Evolutionary conservation across 2,113 vertebrate genomes (phyloP).

Genomic region (Melanerpes formicivorus): DNA sequence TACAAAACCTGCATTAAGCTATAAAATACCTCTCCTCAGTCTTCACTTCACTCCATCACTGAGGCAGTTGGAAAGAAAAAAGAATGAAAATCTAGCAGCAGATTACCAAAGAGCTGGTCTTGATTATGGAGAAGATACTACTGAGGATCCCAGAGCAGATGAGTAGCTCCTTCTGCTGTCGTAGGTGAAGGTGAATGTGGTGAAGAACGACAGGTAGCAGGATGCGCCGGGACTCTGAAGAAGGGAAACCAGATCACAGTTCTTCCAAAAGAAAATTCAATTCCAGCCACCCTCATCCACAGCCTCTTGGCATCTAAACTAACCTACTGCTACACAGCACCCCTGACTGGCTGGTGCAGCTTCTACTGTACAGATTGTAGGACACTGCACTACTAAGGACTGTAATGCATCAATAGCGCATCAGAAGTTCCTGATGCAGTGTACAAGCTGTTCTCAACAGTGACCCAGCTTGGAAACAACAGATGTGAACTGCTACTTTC

Average conservation of each 20-base stretch:
- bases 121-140: conserved; percentile 97
- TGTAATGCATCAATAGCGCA: not conserved
- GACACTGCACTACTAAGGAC: not conserved
- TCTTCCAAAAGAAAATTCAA: not conserved
- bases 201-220: conserved; percentile 95
- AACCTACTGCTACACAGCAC: not conserved
- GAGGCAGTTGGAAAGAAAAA: not conserved
- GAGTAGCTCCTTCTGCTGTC: conserved; percentile 96
- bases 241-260: conserved; percentile 19
- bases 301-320: not conserved
- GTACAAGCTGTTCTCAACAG: not conserved
- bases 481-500: not conserved
- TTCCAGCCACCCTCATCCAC: not conserved
- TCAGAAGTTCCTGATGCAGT: not conserved
- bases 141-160: conserved; percentile 97
- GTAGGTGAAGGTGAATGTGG: conserved; percentile 96
- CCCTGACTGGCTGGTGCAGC: not conserved
- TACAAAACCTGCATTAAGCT: not conserved
- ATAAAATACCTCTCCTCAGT: not conserved
- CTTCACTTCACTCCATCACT: not conserved
- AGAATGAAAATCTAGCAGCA: not conserved
- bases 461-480: not conserved
- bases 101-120: conserved; percentile 83
- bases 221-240: conserved; percentile 92
- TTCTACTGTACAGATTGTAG: not conserved